These are phyloP conservation scores for Helicorthomorpha holstii DNA, from an alignment of 1,140 invertebrate species.

Conservation along the genomic window DNA sequence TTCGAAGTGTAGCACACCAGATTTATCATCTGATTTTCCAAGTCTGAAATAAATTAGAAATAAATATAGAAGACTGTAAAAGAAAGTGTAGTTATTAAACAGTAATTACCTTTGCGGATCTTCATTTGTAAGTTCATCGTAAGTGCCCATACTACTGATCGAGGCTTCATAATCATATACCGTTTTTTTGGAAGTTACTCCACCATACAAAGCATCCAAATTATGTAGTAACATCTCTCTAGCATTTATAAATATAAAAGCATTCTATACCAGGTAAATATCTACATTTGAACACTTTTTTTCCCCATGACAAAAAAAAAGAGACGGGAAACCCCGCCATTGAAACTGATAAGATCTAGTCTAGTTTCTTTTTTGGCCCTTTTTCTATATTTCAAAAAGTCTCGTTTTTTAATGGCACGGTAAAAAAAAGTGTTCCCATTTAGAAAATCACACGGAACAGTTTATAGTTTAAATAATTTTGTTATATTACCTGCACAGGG, in stretches of 20 bases:
- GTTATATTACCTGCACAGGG: slow-evolving; percentile 34
- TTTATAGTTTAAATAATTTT: slow-evolving; percentile 7
- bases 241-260: background rate
- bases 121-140: slow-evolving; percentile 29
- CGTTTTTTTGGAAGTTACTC: background rate
- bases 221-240: background rate
- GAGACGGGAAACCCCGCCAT: background rate
- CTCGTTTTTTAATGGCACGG: background rate
- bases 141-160: slow-evolving; percentile 8
- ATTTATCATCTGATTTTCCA: slow-evolving; percentile 29
- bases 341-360: too few species aligned
- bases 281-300: too few species aligned
- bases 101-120: slow-evolving; percentile 35
- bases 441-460: slow-evolving; percentile 5
- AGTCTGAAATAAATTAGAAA: slow-evolving; percentile 21
- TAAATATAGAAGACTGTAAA: background rate
- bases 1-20: slow-evolving; percentile 60
- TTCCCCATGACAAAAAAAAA: background rate
- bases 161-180: slow-evolving; percentile 9
- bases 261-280: too few species aligned
- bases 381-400: background rate
- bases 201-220: background rate
- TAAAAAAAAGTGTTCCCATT: background rate
- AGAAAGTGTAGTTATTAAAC: too few species aligned
- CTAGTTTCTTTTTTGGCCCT: background rate